Base-by-base conservation (phyloP, 2,113 vertebrate genomes). In the Brachyistius frenatus region DNA sequence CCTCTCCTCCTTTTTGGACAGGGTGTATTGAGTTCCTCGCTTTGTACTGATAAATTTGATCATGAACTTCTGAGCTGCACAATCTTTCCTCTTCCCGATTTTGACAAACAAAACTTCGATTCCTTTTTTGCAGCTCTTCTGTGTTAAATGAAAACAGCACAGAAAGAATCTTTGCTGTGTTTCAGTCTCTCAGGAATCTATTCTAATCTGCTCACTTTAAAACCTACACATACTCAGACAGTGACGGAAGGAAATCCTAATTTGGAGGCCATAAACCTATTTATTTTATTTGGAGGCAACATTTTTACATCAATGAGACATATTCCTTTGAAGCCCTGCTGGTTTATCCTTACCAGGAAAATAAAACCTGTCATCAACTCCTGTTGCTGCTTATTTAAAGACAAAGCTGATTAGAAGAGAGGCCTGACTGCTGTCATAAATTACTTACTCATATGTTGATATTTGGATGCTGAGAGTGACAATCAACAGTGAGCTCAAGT, bases 11-110 rank as follows among this genome's bases (percentile, higher is more conserved):
- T 66, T 68, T 73, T 35, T 7, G 32, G 35, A 63, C 7, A 0
- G 47, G 68, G 54, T 77, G 88, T 80, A 83, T 78, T 69, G 60
- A 78, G 71, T 78, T 83, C 53, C 62, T 81, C 1, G 44, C 73
- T 78, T 75, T 71, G 57, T 30, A 10, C 63, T 81, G 73, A 80
- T 78, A 80, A 80, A 78, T 80, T 53, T 78, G 75, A 85, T 87
- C 74, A 69, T 65, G 73, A 83, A 66, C 56, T 73, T 58, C 54
- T n/a, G 49, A 57, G 56, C 61, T 47, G 53, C 70, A 32, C 62
- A 37, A 44, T 77, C 56, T 66, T 37, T 62, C 58, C 58, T 66
- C 44, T 50, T 56, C 31, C 80, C 50, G 37, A 80, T 60, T 56
- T 56, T 66, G 58, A 53, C 30, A 11, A 5, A 1, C 10, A 13